phyloP scores from a whole-genome alignment of 2,113 vertebrate genomes.

The Platichthys stellatus region DNA sequence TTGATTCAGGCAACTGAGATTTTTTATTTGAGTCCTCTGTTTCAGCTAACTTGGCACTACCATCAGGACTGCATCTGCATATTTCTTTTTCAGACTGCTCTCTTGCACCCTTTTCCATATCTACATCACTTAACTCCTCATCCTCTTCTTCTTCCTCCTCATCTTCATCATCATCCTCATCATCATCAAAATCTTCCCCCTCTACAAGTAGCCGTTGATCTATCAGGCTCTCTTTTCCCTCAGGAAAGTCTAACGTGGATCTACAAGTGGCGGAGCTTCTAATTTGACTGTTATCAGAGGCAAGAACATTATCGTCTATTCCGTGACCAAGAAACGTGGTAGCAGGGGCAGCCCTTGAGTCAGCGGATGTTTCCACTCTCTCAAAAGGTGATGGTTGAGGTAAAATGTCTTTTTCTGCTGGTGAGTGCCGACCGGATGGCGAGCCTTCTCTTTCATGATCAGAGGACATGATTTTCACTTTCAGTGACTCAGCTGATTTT shows the following conservation, averaged over 20 bases:
- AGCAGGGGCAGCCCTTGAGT: conserved; percentile 23
- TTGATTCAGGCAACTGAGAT: conserved; percentile 36
- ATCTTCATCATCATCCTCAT: conserved; percentile 72
- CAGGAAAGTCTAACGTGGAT: conserved; percentile 63
- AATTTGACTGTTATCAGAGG: conserved; percentile 72
- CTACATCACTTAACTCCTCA: conserved; percentile 88
- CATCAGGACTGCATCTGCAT: conserved; percentile 62
- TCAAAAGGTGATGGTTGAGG: conserved; percentile 40
- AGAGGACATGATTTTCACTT: conserved; percentile 40
- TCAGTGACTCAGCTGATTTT: conserved; percentile 53
- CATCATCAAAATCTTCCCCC: conserved; percentile 77
- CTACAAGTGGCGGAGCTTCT: conserved; percentile 62
- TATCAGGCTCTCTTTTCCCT: conserved; percentile 75
- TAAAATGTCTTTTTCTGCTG: conserved; percentile 71
- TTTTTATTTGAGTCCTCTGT: conserved; percentile 65
- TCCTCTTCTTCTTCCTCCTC: conserved; percentile 77
- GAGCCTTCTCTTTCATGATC: conserved; percentile 63
- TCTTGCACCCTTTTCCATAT: conserved; percentile 93
- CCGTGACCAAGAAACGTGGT: conserved; percentile 26
- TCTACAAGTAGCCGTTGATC: conserved; percentile 78
- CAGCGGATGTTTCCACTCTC: conserved; percentile 46
- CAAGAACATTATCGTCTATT: conserved; percentile 80
- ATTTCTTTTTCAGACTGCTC: conserved; percentile 93
- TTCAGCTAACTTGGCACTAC: conserved; percentile 51
- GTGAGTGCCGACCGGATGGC: conserved; percentile 59